Conservation (phyloP, 2,797 vertebrate species). For the Orestias chungarensis region DNA sequence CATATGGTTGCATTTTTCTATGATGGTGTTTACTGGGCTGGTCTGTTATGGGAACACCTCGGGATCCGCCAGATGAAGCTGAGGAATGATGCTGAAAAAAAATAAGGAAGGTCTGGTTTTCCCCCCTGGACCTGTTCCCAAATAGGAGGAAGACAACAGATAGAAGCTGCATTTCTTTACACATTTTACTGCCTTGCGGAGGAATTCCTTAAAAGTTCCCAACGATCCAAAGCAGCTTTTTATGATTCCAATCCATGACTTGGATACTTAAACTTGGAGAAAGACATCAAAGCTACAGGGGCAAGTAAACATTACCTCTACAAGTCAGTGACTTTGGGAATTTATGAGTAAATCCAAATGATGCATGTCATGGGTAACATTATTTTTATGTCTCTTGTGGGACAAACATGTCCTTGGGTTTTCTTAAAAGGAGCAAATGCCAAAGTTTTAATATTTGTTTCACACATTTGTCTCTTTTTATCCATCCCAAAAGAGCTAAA, state of each 20-base stretch:
- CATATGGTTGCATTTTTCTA: too few relatives aligned
- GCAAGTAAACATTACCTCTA: background rate
- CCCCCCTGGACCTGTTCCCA: background rate
- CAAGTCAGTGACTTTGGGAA: background rate
- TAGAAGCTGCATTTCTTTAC: too few relatives aligned
- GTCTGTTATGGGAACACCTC: background rate
- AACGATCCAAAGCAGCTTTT: background rate
- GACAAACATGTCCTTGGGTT: background rate
- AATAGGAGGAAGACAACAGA: background rate
- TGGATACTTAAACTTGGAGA: background rate
- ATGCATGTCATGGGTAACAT: background rate
- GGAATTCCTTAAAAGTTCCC: background rate
- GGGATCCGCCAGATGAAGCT: background rate
- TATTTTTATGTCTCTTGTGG: background rate
- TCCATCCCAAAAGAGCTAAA: background rate
- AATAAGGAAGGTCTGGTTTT: background rate
- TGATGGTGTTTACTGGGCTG: too few relatives aligned
- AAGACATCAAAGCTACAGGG: background rate
- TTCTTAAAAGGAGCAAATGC: background rate
- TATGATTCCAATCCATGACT: background rate
- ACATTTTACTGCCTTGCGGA: background rate
- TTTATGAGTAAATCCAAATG: constrained; percentile 2
- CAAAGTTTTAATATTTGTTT: background rate
- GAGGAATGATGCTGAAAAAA: background rate
- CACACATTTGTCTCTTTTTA: constrained; percentile 7